Evolutionary conservation across 2,797 vertebrate species (phyloP).

Genomic region (Pogoniulus pusillus): DNA sequence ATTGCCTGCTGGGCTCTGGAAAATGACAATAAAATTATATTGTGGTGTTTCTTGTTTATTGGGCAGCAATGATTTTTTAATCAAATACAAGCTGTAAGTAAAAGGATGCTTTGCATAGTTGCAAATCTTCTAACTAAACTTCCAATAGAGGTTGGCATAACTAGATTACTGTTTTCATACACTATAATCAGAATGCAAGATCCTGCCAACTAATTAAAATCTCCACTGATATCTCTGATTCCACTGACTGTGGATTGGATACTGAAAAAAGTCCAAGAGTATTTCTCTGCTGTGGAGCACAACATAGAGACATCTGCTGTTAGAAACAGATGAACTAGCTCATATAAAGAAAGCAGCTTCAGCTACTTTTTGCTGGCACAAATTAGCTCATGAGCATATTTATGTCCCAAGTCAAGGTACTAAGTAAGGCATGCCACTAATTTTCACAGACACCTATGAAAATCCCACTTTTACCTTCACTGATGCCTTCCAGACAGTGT

Average conservation of each 20-base stretch:
- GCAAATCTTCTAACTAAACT: conserved; percentile 17
- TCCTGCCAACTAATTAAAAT: neutral
- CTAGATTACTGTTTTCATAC: neutral
- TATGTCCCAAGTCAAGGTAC: neutral
- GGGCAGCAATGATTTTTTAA: neutral
- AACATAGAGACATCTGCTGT: neutral
- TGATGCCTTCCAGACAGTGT: neutral
- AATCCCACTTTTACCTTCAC: neutral
- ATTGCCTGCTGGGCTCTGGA: neutral
- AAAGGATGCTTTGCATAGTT: neutral
- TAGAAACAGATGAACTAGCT: neutral
- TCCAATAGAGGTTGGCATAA: neutral
- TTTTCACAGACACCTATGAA: neutral
- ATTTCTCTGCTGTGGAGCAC: neutral
- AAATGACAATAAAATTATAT: conserved; percentile 2
- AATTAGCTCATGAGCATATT: neutral
- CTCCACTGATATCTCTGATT: neutral
- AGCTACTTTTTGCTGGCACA: neutral
- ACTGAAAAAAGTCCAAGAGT: neutral
- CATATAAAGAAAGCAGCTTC: neutral
- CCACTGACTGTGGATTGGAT: neutral
- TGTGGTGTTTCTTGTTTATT: neutral
- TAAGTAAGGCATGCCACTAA: neutral
- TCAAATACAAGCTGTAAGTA: neutral
- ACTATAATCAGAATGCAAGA: neutral